phyloP scores from a whole-genome alignment of 2,888 invertebrate genomes.

The Achlya flavicornis region DNA sequence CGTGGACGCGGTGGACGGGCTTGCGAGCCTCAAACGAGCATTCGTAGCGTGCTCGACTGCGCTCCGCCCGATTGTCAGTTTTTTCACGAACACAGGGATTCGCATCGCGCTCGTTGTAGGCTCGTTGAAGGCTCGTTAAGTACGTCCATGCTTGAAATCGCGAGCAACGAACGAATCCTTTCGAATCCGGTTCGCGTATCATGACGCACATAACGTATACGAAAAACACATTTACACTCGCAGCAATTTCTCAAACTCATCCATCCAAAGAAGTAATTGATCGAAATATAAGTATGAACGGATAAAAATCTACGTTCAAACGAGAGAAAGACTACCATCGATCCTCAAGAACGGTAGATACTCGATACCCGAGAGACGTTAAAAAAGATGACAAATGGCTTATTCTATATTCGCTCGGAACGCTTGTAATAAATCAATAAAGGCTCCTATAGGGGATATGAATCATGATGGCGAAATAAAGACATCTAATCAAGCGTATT shows the following conservation, averaged over 20 bases:
- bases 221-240: background rate
- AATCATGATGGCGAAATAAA: constrained; percentile 46
- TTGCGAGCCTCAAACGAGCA: no score
- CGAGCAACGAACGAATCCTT: no score
- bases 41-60: no score
- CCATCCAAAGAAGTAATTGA: constrained; percentile 10
- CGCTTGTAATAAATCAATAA: constrained; percentile 57
- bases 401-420: constrained; percentile 52
- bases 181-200: no score
- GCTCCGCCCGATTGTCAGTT: no score
- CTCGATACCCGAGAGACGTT: constrained; percentile 31
- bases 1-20: no score
- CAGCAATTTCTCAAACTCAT: constrained; percentile 9
- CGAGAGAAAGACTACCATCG: constrained; percentile 20
- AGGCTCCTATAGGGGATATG: constrained; percentile 49
- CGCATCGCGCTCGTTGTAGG: no score
- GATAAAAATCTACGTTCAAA: constrained; percentile 11
- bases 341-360: constrained; percentile 17
- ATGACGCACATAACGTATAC: background rate
- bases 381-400: constrained; percentile 56
- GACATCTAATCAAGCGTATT: constrained; percentile 37
- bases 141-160: no score
- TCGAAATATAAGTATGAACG: constrained; percentile 8
- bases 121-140: no score
- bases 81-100: no score